phyloP scores from a whole-genome alignment of 1,140 invertebrate genomes.

The Catajapyx aquilonaris region DNA sequence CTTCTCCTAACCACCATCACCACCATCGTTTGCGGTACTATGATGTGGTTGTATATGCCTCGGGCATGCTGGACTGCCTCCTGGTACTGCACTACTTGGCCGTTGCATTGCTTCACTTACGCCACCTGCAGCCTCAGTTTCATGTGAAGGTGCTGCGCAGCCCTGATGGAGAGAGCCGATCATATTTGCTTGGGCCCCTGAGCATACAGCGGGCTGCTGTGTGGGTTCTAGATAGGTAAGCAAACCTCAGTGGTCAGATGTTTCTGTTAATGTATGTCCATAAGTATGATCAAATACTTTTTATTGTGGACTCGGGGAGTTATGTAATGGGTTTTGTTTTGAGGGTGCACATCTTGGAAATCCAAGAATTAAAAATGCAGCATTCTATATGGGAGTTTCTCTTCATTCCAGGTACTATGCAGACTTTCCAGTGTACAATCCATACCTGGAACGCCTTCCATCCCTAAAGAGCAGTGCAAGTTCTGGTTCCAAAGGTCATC shows the following conservation, averaged over 20 bases:
- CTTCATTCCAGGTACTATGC: too few relatives aligned
- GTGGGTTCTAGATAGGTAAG: slow-evolving; percentile 78
- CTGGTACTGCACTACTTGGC: slow-evolving; percentile 90
- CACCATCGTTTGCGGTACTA: slow-evolving; percentile 13
- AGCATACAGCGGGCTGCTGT: slow-evolving; percentile 89
- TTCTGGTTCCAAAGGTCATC: slow-evolving; percentile 9
- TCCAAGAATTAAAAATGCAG: too few relatives aligned
- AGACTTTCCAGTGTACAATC: slow-evolving; percentile 92
- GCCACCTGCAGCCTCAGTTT: slow-evolving; percentile 72
- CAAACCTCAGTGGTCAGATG: too few relatives aligned
- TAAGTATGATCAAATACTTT: too few relatives aligned
- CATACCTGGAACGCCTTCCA: slow-evolving; percentile 76
- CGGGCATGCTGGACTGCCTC: slow-evolving; percentile 74
- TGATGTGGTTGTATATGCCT: slow-evolving; percentile 70
- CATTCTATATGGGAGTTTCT: too few relatives aligned
- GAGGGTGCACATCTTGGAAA: too few relatives aligned
- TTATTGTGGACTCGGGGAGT: too few relatives aligned
- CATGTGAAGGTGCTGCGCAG: slow-evolving; percentile 69
- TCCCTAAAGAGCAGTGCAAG: slow-evolving; percentile 35
- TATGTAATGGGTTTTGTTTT: too few relatives aligned
- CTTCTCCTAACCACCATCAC: too few relatives aligned
- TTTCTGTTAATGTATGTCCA: too few relatives aligned
- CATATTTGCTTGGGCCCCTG: slow-evolving; percentile 73
- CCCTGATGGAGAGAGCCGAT: slow-evolving; percentile 72
- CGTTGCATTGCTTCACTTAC: slow-evolving; percentile 74